phyloP scores from a whole-genome alignment of 2,888 invertebrate species.

The Dicranocentrus wangi region DNA sequence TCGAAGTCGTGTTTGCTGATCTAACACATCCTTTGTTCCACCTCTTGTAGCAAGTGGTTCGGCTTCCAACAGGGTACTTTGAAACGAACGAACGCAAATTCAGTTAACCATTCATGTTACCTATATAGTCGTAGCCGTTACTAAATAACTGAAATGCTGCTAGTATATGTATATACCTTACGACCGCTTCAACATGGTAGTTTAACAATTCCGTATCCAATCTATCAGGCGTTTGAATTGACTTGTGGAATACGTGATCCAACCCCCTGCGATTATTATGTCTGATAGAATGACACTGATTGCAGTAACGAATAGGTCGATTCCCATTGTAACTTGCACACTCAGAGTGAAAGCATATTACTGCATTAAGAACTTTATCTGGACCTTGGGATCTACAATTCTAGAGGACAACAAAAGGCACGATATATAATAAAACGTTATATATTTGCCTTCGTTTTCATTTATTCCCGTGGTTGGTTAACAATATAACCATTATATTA shows the following conservation, averaged over 20 bases:
- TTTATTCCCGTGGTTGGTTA: too few relatives aligned
- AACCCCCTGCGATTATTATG: slow-evolving; percentile 90
- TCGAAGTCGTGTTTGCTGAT: slow-evolving; percentile 70
- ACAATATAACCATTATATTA: not conserved
- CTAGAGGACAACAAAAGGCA: too few relatives aligned
- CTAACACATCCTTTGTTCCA: slow-evolving; percentile 68
- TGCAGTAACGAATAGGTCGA: slow-evolving; percentile 94
- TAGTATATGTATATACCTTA: too few relatives aligned
- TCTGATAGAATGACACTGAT: slow-evolving; percentile 90
- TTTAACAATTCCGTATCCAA: slow-evolving; percentile 93
- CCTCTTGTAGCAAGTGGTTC: slow-evolving; percentile 81
- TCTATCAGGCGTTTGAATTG: slow-evolving; percentile 89
- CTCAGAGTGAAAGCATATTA: slow-evolving; percentile 79
- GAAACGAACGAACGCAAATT: too few relatives aligned
- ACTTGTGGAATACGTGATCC: slow-evolving; percentile 92
- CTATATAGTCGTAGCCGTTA: too few relatives aligned
- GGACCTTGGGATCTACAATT: slow-evolving; percentile 85
- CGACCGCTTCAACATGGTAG: slow-evolving; percentile 94
- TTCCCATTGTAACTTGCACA: slow-evolving; percentile 96
- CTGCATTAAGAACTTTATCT: slow-evolving; percentile 63
- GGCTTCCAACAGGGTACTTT: slow-evolving; percentile 91
- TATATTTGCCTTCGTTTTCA: too few relatives aligned
- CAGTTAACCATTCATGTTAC: too few relatives aligned
- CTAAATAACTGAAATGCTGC: too few relatives aligned
- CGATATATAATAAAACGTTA: too few relatives aligned